Percentiles rank a stretch among this genome's conserved stretches.
These are phyloP conservation scores for Isurus oxyrinchus DNA, from an alignment of 2,113 vertebrate species.

Conservation along the genomic window DNA sequence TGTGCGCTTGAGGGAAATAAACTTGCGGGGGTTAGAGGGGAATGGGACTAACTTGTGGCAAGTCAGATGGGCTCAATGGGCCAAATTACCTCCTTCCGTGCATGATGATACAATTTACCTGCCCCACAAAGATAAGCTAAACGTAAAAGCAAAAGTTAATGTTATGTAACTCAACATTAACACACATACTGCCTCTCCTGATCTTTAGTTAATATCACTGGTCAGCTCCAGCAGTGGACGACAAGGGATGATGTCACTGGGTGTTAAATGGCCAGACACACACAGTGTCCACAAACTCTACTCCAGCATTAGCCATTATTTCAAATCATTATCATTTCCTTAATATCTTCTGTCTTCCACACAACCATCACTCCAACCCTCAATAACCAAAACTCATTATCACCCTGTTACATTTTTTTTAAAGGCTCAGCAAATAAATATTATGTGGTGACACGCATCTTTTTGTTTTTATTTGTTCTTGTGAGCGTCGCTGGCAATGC, in stretches of 20 bases:
- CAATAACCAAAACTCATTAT: not conserved
- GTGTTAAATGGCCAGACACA: not conserved
- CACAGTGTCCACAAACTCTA: not conserved
- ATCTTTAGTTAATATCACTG: not conserved
- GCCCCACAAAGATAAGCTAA: not conserved
- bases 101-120: not conserved
- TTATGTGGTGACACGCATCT: not conserved
- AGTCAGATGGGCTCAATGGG: too few species aligned
- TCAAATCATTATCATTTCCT: not conserved
- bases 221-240: not conserved
- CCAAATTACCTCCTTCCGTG: too few species aligned
- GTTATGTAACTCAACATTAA: not conserved
- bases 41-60: too few species aligned
- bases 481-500: too few species aligned
- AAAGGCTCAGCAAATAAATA: not conserved
- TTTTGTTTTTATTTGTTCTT: not conserved
- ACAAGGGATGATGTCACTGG: not conserved
- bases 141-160: not conserved
- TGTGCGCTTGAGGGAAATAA: too few species aligned
- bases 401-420: not conserved
- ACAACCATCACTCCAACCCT: not conserved
- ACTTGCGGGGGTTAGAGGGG: too few species aligned
- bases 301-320: not conserved
- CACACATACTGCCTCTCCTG: too few species aligned
- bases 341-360: too few species aligned